Conservation (phyloP, 2,113 vertebrate species). For the Amphiprion percula region DNA sequence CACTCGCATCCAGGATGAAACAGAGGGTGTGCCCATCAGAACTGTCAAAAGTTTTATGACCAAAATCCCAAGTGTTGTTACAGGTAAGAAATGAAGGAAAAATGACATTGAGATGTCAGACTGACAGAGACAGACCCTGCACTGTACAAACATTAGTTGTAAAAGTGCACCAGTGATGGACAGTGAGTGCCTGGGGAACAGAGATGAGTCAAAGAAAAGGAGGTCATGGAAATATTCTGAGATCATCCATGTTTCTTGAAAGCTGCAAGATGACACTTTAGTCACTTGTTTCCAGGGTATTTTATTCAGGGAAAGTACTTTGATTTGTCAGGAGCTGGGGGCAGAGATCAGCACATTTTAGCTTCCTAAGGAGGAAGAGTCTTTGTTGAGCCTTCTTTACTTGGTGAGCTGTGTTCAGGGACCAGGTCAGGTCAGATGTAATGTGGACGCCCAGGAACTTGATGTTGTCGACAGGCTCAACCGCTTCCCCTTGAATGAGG, state of each 20-base stretch:
- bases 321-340: not conserved
- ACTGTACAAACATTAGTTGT: constrained; percentile 5
- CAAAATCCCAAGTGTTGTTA: constrained; percentile 98
- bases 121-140: not conserved
- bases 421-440: too few relatives aligned
- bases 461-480: too few relatives aligned
- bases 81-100: constrained; percentile 84
- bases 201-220: not conserved
- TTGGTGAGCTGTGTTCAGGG: too few relatives aligned
- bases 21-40: constrained; percentile 94
- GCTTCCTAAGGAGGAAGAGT: too few relatives aligned
- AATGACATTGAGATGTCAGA: not conserved
- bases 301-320: not conserved
- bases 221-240: not conserved
- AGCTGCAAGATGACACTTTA: not conserved
- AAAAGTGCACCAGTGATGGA: constrained; percentile 2
- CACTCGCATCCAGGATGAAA: constrained; percentile 94
- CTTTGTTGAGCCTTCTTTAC: too few relatives aligned
- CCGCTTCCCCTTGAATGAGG: too few relatives aligned
- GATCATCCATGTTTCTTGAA: not conserved
- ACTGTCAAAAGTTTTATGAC: constrained; percentile 99
- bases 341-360: too few relatives aligned
- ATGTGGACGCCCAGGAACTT: too few relatives aligned
- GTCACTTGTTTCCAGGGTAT: not conserved
- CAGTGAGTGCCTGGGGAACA: constrained; percentile 7